phyloP scores from a whole-genome alignment of 1,140 invertebrate genomes.

The Apocrypta bakeri region DNA sequence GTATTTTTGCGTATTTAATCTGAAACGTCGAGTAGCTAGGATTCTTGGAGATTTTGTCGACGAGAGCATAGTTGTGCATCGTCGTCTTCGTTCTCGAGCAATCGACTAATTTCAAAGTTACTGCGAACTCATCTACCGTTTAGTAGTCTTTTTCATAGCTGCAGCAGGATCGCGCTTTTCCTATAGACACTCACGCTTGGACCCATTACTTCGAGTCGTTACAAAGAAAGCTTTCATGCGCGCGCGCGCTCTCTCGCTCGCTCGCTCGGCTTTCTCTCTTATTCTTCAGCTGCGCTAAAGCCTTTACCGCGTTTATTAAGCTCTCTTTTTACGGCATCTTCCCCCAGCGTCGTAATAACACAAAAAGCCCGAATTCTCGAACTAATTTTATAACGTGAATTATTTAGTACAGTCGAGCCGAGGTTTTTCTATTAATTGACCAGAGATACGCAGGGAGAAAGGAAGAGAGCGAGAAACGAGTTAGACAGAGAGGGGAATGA shows the following conservation, averaged over 20 bases:
- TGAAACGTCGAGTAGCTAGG: no score
- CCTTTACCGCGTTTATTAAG: constrained; percentile 14
- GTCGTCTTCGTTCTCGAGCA: background rate
- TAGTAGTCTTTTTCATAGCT: constrained; percentile 48
- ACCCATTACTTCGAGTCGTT: constrained; percentile 22
- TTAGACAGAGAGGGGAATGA: no score
- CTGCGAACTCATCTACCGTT: constrained; percentile 58
- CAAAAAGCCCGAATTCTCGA: background rate
- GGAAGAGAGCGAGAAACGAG: no score
- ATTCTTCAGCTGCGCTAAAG: background rate
- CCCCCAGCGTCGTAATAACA: background rate
- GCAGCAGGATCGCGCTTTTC: background rate
- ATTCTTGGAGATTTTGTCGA: no score
- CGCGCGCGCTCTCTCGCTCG: no score
- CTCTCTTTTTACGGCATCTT: background rate
- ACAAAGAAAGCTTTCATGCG: constrained; percentile 21
- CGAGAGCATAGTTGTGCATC: no score
- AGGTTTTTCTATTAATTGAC: constrained; percentile 2
- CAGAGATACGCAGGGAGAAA: no score
- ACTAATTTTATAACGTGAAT: constrained; percentile 5
- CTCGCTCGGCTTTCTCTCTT: background rate
- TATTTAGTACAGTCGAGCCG: background rate
- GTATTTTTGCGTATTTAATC: no score
- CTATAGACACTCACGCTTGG: background rate
- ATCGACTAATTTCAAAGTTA: constrained; percentile 63